Conservation (phyloP, 2,888 invertebrate species). For the Acronicta alni region DNA sequence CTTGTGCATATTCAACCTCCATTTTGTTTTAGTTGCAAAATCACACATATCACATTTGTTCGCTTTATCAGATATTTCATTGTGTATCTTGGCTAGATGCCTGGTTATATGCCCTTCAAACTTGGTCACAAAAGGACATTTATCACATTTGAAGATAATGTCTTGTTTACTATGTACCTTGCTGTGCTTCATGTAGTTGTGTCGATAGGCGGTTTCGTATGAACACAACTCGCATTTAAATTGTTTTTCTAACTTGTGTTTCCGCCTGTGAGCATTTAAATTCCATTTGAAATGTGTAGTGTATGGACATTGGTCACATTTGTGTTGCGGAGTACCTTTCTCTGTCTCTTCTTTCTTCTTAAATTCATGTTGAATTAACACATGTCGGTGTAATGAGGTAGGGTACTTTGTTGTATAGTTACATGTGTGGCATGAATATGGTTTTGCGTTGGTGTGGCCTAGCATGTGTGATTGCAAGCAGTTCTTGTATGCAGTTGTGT, state of each 20-base stretch:
- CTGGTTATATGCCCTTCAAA: conserved; percentile 75
- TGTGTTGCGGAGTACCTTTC: conserved; percentile 5
- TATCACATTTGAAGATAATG: conserved; percentile 67
- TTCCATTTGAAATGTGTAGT: conserved; percentile 59
- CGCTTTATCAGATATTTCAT: conserved; percentile 69
- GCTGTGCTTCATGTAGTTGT: conserved; percentile 64
- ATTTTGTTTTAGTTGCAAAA: conserved; percentile 71
- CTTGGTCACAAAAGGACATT: conserved; percentile 73
- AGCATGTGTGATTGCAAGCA: conserved; percentile 67
- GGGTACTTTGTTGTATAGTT: conserved; percentile 72
- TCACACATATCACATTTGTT: conserved; percentile 72
- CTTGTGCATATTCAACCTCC: conserved; percentile 74
- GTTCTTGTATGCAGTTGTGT: conserved; percentile 69
- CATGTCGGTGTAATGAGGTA: conserved; percentile 66
- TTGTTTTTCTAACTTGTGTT: conserved; percentile 64
- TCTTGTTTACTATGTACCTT: conserved; percentile 60
- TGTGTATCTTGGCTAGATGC: conserved; percentile 76
- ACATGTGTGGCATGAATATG: conserved; percentile 64
- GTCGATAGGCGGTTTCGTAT: conserved; percentile 63
- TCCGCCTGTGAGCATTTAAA: conserved; percentile 65
- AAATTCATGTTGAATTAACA: conserved; percentile 64
- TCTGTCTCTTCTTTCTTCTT: conserved; percentile 28
- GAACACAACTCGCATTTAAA: conserved; percentile 63
- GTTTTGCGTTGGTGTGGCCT: conserved; percentile 64
- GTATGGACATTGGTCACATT: conserved; percentile 55